phyloP scores from a whole-genome alignment of 2,113 vertebrate genomes.

The Corythoichthys haematopterus region DNA sequence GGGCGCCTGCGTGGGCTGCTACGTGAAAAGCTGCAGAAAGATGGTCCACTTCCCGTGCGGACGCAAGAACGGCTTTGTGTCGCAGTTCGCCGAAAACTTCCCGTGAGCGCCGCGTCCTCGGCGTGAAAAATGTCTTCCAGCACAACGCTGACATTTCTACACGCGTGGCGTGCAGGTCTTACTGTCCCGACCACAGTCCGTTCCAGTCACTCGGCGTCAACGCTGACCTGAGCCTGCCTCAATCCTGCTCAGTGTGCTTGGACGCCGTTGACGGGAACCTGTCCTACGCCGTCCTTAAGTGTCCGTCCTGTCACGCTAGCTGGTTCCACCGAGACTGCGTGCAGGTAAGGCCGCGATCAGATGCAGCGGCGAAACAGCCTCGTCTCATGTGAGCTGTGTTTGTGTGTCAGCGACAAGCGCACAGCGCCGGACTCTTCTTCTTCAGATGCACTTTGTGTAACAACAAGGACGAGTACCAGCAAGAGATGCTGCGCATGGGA shows the following conservation, averaged over 20 bases:
- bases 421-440: constrained; percentile 93
- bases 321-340: constrained; percentile 96
- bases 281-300: constrained; percentile 77
- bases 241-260: constrained; percentile 88
- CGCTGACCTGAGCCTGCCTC: constrained; percentile 66
- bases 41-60: constrained; percentile 91
- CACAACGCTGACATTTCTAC: no score
- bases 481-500: constrained; percentile 94
- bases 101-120: constrained; percentile 72
- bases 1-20: constrained; percentile 90
- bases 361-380: no score
- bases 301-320: constrained; percentile 87
- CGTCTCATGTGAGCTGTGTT: neutral
- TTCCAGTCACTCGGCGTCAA: constrained; percentile 67
- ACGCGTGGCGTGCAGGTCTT: constrained; percentile 74
- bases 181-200: constrained; percentile 84
- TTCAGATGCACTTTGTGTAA: constrained; percentile 93
- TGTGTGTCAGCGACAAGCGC: constrained; percentile 80
- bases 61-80: constrained; percentile 78
- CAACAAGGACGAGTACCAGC: constrained; percentile 88
- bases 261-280: constrained; percentile 81
- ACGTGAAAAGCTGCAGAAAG: constrained; percentile 78
- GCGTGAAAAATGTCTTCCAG: no score
- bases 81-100: constrained; percentile 86
- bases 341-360: constrained; percentile 73